Conservation (phyloP, 1,140 invertebrate genomes). For the Laupala kohalensis region DNA sequence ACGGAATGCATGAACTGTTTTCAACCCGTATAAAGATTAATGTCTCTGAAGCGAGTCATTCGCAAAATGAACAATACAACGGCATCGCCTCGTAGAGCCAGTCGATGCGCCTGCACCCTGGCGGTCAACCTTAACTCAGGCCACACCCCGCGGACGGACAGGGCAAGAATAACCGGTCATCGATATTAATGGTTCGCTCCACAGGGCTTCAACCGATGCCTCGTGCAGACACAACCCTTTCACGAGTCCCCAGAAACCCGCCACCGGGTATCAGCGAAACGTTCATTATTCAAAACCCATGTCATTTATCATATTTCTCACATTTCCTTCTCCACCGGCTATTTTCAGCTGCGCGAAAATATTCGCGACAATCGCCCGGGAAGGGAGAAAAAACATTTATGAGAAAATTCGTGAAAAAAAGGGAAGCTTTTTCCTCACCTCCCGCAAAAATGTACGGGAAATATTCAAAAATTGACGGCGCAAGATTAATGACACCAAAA, state of each 20-base stretch:
- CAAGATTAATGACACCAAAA: neutral
- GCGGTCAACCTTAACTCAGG: neutral
- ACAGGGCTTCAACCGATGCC: neutral
- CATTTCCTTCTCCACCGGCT: neutral
- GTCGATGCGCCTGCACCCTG: neutral
- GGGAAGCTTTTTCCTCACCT: neutral
- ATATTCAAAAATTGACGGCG: neutral
- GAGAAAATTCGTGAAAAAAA: neutral
- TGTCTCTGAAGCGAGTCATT: no score
- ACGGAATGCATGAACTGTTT: no score
- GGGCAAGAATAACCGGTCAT: neutral
- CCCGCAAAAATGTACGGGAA: neutral
- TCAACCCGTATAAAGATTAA: no score
- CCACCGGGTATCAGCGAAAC: neutral
- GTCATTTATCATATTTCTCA: neutral
- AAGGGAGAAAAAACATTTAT: neutral
- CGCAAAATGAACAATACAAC: no score
- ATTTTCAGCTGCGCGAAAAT: neutral
- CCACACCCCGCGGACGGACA: neutral
- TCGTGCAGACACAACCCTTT: neutral
- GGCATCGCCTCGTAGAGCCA: no score
- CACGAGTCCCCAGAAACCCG: neutral
- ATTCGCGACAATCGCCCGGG: neutral
- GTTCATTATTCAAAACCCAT: neutral
- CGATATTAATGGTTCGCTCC: neutral